Conservation (phyloP, 2,113 vertebrate genomes). For the Rhodinocichla rosea region DNA sequence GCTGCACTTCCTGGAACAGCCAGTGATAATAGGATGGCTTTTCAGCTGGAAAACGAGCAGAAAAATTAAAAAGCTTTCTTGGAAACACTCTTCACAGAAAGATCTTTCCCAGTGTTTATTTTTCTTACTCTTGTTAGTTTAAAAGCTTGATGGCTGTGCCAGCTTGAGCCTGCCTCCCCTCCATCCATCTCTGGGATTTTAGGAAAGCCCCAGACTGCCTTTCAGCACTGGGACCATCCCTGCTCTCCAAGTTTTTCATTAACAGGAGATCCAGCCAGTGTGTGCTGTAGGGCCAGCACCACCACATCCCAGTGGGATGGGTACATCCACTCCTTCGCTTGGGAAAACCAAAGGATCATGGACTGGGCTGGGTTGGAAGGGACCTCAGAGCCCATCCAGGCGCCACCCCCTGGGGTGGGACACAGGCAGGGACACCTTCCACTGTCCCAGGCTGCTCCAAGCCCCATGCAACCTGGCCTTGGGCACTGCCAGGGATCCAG, state of each 20-base stretch:
- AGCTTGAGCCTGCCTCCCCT: neutral
- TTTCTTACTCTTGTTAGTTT: neutral
- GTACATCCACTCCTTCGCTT: accelerated
- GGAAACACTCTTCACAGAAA: neutral
- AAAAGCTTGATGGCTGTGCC: neutral
- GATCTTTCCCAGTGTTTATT: neutral
- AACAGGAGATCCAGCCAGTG: neutral
- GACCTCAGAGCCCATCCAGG: neutral
- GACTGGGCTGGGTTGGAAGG: neutral
- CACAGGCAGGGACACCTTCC: neutral
- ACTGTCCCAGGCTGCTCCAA: accelerated
- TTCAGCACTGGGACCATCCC: neutral
- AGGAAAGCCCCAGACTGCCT: neutral
- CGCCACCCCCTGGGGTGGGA: neutral
- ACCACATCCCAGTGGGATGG: neutral
- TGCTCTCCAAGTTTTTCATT: neutral
- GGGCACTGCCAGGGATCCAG: neutral
- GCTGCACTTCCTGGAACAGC: neutral
- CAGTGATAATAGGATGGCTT: neutral
- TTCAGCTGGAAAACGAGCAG: slow-evolving; percentile 18
- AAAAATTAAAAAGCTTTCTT: neutral
- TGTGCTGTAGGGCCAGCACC: neutral
- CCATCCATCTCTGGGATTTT: neutral
- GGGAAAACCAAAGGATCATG: neutral
- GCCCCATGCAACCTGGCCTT: accelerated